A percentile compares a stretch with the other conserved stretches of the same genome.
Conservation (phyloP, 2,797 vertebrate genomes). For the Pipistrellus pygmaeus region DNA sequence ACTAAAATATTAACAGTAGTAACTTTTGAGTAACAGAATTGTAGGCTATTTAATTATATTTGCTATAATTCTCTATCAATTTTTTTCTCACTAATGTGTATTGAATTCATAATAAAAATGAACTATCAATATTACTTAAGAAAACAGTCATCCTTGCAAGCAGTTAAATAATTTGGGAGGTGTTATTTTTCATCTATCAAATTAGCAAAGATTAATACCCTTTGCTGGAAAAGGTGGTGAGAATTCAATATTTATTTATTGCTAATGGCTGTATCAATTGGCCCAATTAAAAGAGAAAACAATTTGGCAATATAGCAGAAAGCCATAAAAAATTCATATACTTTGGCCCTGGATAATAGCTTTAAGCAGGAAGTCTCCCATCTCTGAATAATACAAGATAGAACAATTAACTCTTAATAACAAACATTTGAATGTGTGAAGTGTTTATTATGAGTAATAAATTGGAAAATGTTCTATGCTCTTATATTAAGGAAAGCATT, state of each 20-base stretch:
- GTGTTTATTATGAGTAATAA: neutral
- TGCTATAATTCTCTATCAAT: neutral
- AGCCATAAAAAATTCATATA: neutral
- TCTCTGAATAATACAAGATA: neutral
- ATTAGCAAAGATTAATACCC: slow-evolving; percentile 56
- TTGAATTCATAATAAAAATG: slow-evolving; percentile 2
- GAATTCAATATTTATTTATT: slow-evolving; percentile 58
- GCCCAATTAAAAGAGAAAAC: slow-evolving; percentile 25
- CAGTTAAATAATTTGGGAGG: slow-evolving; percentile 23
- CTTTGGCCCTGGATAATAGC: neutral
- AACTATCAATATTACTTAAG: neutral
- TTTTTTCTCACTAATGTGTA: neutral
- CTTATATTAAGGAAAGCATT: neutral
- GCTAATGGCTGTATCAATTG: neutral
- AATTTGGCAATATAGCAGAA: neutral
- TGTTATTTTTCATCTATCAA: neutral
- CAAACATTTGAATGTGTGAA: neutral
- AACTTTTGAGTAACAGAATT: neutral
- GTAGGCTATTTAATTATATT: neutral
- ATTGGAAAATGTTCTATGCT: neutral
- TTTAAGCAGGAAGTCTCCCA: neutral
- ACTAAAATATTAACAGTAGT: neutral
- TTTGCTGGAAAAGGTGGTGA: neutral
- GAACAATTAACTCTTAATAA: neutral
- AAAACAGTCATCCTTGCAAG: slow-evolving; percentile 4